Evolutionary conservation across 2,888 invertebrate genomes (phyloP).

Genomic region (Pandemis heparana): DNA sequence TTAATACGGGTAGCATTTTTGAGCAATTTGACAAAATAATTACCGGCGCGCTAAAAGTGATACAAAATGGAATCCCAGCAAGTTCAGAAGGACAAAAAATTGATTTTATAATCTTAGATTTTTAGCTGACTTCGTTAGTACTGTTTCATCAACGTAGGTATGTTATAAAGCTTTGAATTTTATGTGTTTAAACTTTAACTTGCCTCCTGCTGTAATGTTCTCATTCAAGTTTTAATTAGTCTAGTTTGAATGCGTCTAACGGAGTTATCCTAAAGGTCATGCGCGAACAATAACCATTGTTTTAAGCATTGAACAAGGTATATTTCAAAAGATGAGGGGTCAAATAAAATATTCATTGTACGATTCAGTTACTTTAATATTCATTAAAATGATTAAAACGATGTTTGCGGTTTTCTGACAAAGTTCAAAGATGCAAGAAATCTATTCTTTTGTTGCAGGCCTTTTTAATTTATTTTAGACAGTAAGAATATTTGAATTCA

Average conservation of each 20-base stretch:
- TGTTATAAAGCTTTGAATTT: not conserved
- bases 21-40: no score
- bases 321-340: not conserved
- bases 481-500: no score
- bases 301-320: conserved; percentile 8
- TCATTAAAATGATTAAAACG: not conserved
- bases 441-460: not conserved
- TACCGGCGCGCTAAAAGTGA: no score
- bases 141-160: no score
- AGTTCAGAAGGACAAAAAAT: no score
- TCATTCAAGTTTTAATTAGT: conserved; percentile 1
- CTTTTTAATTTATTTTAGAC: no score
- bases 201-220: not conserved
- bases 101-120: no score
- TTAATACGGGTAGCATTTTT: no score
- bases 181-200: not conserved
- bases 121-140: no score
- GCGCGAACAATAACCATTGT: conserved; percentile 3
- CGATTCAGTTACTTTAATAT: not conserved
- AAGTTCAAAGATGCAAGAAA: not conserved
- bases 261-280: not conserved
- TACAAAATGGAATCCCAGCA: no score
- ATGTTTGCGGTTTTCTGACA: not conserved
- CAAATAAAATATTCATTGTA: conserved; percentile 3
- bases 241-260: not conserved